A percentile compares a stretch with the other conserved stretches of the same genome.
phyloP scores from a whole-genome alignment of 2,888 invertebrate species.

The Cosmia pyralina region DNA sequence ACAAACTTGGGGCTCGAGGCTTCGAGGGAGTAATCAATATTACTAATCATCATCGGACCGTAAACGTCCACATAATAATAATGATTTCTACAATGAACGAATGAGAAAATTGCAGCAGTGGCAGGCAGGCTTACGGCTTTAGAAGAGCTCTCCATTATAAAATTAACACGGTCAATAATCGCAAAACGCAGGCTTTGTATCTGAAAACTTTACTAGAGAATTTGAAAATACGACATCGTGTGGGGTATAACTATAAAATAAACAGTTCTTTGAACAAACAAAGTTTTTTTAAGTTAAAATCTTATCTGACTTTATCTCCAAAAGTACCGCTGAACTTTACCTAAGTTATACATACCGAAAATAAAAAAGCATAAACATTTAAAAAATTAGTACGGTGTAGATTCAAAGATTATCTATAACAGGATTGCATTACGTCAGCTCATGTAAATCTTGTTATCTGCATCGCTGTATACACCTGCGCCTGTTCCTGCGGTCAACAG shows the following conservation, averaged over 20 bases:
- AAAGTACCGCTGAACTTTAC: not conserved
- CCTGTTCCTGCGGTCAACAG: slow-evolving; percentile 30
- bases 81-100: not conserved
- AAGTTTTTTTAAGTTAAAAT: not conserved
- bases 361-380: not conserved
- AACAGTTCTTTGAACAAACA: not conserved
- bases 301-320: not conserved
- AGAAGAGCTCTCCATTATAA: slow-evolving; percentile 4
- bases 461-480: slow-evolving; percentile 11
- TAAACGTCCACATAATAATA: slow-evolving; percentile 5
- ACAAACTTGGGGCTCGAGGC: slow-evolving; percentile 4
- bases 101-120: not conserved
- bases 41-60: slow-evolving; percentile 13
- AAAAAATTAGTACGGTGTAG: not conserved
- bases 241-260: slow-evolving; percentile 1
- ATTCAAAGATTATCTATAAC: not conserved
- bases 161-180: not conserved
- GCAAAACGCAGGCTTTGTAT: not conserved
- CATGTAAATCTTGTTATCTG: slow-evolving; percentile 20
- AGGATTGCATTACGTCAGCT: slow-evolving; percentile 9
- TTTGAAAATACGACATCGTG: slow-evolving; percentile 15
- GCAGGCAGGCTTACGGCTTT: not conserved
- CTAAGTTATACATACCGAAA: too few species aligned
- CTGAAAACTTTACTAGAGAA: not conserved
- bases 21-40: slow-evolving; percentile 19